A percentile compares a stretch with the other conserved stretches of the same genome.
Evolutionary conservation across 2,888 invertebrate species (phyloP).

Genomic region (Linyphia triangularis): DNA sequence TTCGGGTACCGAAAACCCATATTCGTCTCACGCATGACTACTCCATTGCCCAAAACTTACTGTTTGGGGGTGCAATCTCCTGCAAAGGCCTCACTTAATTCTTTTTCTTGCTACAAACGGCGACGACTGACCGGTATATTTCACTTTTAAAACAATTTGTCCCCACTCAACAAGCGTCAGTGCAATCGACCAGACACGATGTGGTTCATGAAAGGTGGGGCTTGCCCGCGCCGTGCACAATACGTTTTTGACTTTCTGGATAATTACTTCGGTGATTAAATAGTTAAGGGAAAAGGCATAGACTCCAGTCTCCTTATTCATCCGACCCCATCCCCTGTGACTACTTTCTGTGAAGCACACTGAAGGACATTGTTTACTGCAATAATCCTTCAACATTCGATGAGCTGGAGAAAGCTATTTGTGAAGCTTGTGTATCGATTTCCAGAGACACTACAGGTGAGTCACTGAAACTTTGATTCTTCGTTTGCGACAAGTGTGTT

Average conservation of each 20-base stretch:
- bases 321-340: not conserved
- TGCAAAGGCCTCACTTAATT: slow-evolving; percentile 17
- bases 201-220: slow-evolving; percentile 24
- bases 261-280: slow-evolving; percentile 7
- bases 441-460: too few species aligned
- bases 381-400: too few species aligned
- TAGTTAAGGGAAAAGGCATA: slow-evolving; percentile 17
- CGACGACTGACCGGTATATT: slow-evolving; percentile 1
- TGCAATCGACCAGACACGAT: not conserved
- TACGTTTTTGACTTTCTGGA: slow-evolving; percentile 20
- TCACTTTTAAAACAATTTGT: slow-evolving; percentile 1
- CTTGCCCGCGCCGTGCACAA: not conserved
- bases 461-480: too few species aligned
- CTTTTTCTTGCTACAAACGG: slow-evolving; percentile 15
- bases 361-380: too few species aligned
- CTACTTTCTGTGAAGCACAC: too few species aligned
- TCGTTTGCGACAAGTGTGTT: too few species aligned
- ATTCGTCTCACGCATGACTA: not conserved
- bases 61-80: slow-evolving; percentile 5
- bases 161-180: slow-evolving; percentile 6
- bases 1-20: slow-evolving; percentile 2
- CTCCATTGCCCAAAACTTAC: slow-evolving; percentile 18
- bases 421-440: too few species aligned
- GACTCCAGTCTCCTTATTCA: not conserved
- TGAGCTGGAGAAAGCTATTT: too few species aligned